phyloP scores from a whole-genome alignment of 2,113 vertebrate genomes.

The Dicaeum eximium region DNA sequence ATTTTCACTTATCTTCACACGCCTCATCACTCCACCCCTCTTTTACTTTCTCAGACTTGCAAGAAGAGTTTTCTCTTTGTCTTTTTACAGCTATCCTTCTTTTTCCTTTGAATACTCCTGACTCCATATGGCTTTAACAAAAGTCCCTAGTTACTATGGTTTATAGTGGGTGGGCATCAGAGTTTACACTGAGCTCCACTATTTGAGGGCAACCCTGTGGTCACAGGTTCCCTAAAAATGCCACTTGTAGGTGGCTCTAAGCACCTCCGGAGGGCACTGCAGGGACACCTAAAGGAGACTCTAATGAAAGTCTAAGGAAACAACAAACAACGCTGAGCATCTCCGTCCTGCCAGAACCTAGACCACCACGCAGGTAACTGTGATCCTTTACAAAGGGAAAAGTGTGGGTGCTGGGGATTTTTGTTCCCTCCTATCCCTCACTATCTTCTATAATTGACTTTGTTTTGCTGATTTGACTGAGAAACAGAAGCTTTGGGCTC shows the following conservation, averaged over 20 bases:
- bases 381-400: background rate
- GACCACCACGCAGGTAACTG: background rate
- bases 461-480: background rate
- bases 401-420: background rate
- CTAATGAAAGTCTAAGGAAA: background rate
- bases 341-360: background rate
- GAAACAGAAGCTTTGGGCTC: background rate
- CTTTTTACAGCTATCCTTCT: background rate
- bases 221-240: background rate
- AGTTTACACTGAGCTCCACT: background rate
- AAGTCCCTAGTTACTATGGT: background rate
- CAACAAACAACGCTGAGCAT: fast-evolving
- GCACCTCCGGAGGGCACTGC: slow-evolving; percentile 37
- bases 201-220: background rate
- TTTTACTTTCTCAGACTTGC: background rate
- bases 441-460: background rate
- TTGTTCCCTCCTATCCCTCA: background rate
- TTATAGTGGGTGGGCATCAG: background rate
- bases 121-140: background rate
- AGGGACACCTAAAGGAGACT: background rate
- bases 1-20: background rate
- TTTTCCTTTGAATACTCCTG: background rate
- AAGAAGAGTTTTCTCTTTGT: background rate
- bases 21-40: background rate
- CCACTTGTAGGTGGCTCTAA: background rate